Base-by-base conservation (phyloP, 2,797 vertebrate genomes). In the Ibycter americanus region DNA sequence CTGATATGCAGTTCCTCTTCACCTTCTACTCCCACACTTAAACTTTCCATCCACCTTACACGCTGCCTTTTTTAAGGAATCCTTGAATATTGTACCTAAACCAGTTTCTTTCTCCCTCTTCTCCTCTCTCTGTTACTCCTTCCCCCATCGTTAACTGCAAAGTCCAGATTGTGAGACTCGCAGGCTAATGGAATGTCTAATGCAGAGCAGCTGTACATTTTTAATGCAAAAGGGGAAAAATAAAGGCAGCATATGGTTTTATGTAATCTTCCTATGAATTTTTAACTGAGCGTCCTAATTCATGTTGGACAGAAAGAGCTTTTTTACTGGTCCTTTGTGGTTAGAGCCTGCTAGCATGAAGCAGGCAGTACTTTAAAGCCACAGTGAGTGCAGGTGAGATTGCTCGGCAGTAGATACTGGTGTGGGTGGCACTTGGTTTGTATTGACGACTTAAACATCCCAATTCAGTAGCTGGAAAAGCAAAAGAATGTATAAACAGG, bases 191-290 rank as follows among this genome's bases (percentile, higher is more conserved):
- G 96, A 96, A 96, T 87, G 89, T 81, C 95, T 96, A 88, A 47
- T 93, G 96, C 76, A 46, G 82, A 98, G 93, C 96, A 98, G 96
- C 96, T 97, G 96, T 94, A 91, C 82, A 94, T 95, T 97, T 98
- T 97, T 97, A 98, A 98, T 94, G 96, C 87, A 97, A 96, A 93
- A 90, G 51, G 70, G 88, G 95, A 66, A 93, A 97, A 96, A 97
- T 93, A 97, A 96, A 97, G 96, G 81, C 96, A 97, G 96, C 96
- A 98, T 97, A 97, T 97, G 97, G 96, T 96, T 98, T 98, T 97
- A 97, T 98, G 97, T 95, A 97, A 97, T 96, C 96, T 96, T 94
- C 93, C 95, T 87, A 95, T 97, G 96, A 96, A 98, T 96, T 97
- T 98, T 98, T 97, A 98, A 97, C 91, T 40, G 86, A 96, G 92